Conservation (phyloP, 2,113 vertebrate species). For the Microcebus griseorufus region DNA sequence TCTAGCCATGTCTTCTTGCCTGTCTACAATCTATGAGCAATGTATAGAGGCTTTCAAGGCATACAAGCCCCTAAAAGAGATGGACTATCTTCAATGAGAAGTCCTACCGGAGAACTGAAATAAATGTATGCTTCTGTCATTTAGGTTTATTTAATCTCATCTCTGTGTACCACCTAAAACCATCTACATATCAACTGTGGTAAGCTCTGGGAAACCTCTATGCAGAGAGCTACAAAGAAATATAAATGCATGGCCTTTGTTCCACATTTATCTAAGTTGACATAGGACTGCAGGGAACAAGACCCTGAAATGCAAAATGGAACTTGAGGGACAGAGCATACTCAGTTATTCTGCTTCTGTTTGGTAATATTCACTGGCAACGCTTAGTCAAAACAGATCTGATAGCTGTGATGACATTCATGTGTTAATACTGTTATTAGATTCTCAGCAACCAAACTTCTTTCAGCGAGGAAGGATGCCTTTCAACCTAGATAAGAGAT, state of each 20-base stretch:
- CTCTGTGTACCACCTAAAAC: neutral
- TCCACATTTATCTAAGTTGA: neutral
- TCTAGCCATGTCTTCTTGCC: too few relatives aligned
- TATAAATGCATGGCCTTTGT: neutral
- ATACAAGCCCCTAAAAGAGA: accelerated
- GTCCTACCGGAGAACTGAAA: neutral
- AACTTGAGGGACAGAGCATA: conserved; percentile 69
- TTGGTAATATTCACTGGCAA: conserved; percentile 74
- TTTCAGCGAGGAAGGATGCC: conserved; percentile 67
- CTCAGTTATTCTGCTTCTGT: conserved; percentile 66
- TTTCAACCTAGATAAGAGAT: neutral
- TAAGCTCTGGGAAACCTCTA: neutral
- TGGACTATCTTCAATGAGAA: neutral
- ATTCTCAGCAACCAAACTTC: conserved; percentile 57
- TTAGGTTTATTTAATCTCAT: neutral
- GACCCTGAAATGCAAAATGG: conserved; percentile 48
- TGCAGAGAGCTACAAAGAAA: neutral
- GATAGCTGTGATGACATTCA: conserved; percentile 76
- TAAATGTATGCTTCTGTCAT: too few relatives aligned
- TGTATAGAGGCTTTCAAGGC: too few relatives aligned
- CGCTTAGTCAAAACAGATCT: conserved; percentile 76
- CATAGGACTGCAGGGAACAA: neutral
- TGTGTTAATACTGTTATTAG: conserved; percentile 77
- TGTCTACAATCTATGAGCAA: neutral
- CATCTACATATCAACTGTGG: neutral